Conservation (phyloP, 2,797 vertebrate species). For the Synaphobranchus kaupii region DNA sequence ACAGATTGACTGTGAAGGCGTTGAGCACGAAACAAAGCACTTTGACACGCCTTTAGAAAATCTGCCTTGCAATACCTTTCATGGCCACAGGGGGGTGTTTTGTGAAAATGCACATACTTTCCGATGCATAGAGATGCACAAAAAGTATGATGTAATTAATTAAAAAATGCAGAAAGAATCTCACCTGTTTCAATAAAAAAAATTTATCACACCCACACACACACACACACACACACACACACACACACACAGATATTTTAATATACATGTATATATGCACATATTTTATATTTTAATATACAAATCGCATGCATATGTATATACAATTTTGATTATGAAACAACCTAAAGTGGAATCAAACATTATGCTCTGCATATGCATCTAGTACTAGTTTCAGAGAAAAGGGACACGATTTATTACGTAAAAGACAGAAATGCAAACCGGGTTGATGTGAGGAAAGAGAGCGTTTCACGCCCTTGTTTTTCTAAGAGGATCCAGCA, state of each 20-base stretch:
- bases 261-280: constrained; percentile 32
- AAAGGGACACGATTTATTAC: background rate
- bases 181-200: constrained; percentile 30
- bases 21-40: background rate
- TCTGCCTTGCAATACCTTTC: constrained; percentile 27
- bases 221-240: background rate
- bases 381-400: background rate
- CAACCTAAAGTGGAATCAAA: background rate
- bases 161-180: constrained; percentile 44
- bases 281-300: constrained; percentile 1
- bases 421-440: background rate
- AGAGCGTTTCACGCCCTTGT: constrained; percentile 17
- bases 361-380: background rate
- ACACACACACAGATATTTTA: background rate
- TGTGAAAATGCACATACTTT: background rate
- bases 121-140: constrained; percentile 16
- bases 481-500: constrained; percentile 21
- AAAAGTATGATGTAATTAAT: constrained; percentile 59
- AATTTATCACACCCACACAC: background rate
- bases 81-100: constrained; percentile 38
- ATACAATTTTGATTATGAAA: background rate
- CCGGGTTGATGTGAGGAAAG: background rate
- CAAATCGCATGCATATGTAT: background rate
- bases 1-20: background rate
- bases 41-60: background rate